phyloP scores from a whole-genome alignment of 2,113 vertebrate species.

The Dermatemys mawii region DNA sequence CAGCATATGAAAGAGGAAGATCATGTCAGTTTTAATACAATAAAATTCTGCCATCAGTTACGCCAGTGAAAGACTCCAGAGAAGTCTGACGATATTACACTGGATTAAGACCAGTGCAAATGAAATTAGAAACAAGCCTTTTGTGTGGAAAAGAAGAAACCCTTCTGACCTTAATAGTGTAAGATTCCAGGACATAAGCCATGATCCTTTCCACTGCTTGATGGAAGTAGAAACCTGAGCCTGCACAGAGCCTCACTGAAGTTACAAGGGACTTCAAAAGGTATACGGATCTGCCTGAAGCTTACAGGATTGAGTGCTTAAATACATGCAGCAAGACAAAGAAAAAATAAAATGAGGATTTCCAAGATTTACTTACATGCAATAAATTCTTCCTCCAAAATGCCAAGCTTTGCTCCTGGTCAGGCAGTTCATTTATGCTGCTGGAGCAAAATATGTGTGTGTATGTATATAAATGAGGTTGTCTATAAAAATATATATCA shows the following conservation, averaged over 20 bases:
- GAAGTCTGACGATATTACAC: neutral
- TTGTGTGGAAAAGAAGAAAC: neutral
- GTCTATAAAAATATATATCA: neutral
- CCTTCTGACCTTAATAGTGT: neutral
- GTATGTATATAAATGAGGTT: neutral
- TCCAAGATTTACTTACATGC: constrained; percentile 23
- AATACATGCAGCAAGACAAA: neutral
- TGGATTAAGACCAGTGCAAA: too few relatives aligned
- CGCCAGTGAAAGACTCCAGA: neutral
- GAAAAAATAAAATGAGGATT: neutral
- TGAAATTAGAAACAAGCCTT: neutral
- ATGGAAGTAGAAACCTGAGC: fast-evolving
- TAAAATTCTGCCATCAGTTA: neutral
- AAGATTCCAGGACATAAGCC: neutral
- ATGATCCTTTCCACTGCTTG: neutral
- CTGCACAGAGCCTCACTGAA: neutral
- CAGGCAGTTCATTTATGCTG: neutral
- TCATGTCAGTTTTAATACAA: neutral
- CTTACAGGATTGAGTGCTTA: neutral
- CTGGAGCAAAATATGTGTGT: neutral
- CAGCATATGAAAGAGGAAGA: neutral
- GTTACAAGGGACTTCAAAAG: neutral
- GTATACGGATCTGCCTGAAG: neutral
- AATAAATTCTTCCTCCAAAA: neutral
- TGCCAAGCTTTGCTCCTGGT: neutral